A percentile compares a stretch with the other conserved stretches of the same genome.
Evolutionary conservation across 2,113 vertebrate genomes (phyloP).

Genomic region (Nannobrachium achirus): DNA sequence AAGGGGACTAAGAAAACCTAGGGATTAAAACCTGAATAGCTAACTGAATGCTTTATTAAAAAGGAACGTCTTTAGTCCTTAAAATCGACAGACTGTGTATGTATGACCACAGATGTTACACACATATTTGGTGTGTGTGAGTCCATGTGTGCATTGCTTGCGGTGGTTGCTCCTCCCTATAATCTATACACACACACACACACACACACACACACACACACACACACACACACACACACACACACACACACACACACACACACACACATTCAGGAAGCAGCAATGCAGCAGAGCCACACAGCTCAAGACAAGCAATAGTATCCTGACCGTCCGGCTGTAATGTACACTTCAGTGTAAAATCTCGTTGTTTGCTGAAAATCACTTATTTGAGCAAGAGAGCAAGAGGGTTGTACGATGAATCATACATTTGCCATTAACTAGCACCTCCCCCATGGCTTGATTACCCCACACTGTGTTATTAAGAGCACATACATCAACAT

Average conservation of each 20-base stretch:
- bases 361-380: no score
- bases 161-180: no score
- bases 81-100: no score
- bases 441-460: constrained; percentile 62
- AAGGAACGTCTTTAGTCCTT: no score
- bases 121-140: constrained; percentile 22
- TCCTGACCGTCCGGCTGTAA: neutral
- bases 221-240: neutral
- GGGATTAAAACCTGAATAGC: no score
- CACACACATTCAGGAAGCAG: constrained; percentile 18
- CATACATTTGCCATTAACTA: neutral
- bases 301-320: constrained; percentile 28
- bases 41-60: no score
- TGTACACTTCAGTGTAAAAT: constrained; percentile 21
- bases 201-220: neutral
- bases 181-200: no score
- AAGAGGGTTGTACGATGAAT: no score
- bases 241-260: constrained; percentile 2
- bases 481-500: constrained; percentile 56
- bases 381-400: no score
- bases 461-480: constrained; percentile 52
- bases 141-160: neutral
- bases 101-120: constrained; percentile 35
- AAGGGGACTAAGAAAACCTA: no score
- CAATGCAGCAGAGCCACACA: constrained; percentile 10